Conservation (phyloP, 1,140 invertebrate genomes). For the Drosophila trapezifrons region DNA sequence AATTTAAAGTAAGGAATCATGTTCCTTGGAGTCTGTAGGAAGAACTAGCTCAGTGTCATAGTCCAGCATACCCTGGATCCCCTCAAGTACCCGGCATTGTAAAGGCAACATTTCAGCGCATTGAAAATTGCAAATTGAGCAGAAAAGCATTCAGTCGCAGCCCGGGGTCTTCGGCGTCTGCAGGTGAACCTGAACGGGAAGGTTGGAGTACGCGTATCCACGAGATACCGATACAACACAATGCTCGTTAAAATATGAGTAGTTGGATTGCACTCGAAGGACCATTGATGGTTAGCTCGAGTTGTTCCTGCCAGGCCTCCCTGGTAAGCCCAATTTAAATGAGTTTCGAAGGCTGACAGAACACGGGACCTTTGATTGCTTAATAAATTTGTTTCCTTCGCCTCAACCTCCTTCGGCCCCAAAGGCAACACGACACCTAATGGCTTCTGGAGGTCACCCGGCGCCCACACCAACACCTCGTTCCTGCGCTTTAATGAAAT, state of each 20-base stretch:
- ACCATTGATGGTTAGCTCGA: not conserved
- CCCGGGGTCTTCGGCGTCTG: constrained; percentile 1
- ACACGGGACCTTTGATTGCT: constrained; percentile 21
- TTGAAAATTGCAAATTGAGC: constrained; percentile 63
- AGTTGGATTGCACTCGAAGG: constrained; percentile 32
- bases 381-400: constrained; percentile 9
- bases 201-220: constrained; percentile 4
- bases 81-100: not conserved
- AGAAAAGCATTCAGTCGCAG: constrained; percentile 39
- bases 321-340: constrained; percentile 27
- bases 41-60: too few relatives aligned
- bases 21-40: too few relatives aligned
- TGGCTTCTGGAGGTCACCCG: constrained; percentile 27
- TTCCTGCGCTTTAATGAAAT: constrained; percentile 41
- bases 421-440: constrained; percentile 1
- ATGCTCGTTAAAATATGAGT: constrained; percentile 56
- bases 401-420: not conserved
- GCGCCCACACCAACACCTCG: not conserved
- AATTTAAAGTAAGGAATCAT: too few relatives aligned
- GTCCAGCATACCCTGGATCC: not conserved
- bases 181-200: constrained; percentile 3
- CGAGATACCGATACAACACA: constrained; percentile 24
- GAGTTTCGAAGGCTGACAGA: constrained; percentile 4
- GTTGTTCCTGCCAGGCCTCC: not conserved
- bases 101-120: constrained; percentile 51